phyloP scores from a whole-genome alignment of 2,888 invertebrate genomes.

The Stenchaetothrips biformis region DNA sequence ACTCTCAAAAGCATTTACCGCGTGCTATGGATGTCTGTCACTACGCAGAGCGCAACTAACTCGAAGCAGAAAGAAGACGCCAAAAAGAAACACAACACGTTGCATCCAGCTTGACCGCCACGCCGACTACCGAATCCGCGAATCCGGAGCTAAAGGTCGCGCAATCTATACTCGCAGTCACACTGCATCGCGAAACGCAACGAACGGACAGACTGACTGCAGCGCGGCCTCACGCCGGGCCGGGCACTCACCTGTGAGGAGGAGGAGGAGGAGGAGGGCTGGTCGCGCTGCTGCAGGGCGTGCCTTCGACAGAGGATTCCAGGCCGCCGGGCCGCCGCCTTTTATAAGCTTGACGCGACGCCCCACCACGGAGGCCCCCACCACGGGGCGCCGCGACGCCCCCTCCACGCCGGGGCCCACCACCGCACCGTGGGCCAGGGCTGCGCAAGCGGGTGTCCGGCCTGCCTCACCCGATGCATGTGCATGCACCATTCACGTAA shows the following conservation, averaged over 20 bases:
- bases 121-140: no score
- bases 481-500: background rate
- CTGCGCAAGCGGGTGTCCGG: background rate
- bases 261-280: background rate
- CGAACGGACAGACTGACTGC: no score
- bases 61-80: no score
- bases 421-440: background rate
- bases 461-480: background rate
- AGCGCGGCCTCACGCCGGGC: no score
- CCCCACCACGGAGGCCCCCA: background rate
- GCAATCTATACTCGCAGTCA: no score
- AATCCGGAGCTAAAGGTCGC: no score
- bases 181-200: no score
- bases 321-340: background rate
- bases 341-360: slow-evolving; percentile 9
- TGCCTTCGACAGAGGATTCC: background rate
- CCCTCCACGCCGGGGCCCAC: background rate
- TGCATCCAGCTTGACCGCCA: no score
- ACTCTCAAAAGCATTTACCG: no score
- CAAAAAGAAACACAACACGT: no score
- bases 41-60: no score
- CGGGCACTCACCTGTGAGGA: background rate
- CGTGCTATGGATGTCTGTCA: no score
- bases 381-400: background rate
- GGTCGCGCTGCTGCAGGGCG: background rate